Evolutionary conservation across 2,797 vertebrate genomes (phyloP), one percentile per base, ranked within the genome.

Genomic region (Dryobates pubescens): DNA sequence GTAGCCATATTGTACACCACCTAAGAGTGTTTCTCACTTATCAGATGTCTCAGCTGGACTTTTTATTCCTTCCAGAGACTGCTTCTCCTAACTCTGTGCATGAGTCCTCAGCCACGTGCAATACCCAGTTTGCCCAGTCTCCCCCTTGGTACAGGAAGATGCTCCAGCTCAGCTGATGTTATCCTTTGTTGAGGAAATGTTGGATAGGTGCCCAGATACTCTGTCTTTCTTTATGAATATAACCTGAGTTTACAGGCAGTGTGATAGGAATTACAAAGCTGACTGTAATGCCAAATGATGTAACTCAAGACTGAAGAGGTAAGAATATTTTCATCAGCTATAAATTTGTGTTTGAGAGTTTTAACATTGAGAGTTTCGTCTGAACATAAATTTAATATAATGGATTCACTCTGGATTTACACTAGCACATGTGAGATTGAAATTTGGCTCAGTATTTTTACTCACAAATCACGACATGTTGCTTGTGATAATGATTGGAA

Each of bases 221-320:
- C 71, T 89, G 83, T 89, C 29, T 84, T 93, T 68, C 16, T 71
- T 77, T 61, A 71, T 34, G 61, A 84, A 73, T 92, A 82, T 62
- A 88, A 93, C 67, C 54, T 79, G 41, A 70, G 54, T 51, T 95
- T 75, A 45, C 26, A 82, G 47, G 32, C 45, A 77, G 36, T 68
- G 64, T 71, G 71, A 79, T 62, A 82, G n/a, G 68, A 92, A 79
- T 82, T 81, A 93, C 80, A 95, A 90, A 93, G 58, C 17, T 76
- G 54, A 90, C 32, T 74, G 41, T 77, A 82, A 88, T 38, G 58
- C 62, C 72, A 84, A 92, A 92, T 83, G n/a, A 6, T 79, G 71
- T 79, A 74, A 68, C 86, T 74, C 54, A 38, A 84, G 86, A 95
- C 83, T 86, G 69, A 93, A 94, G 72, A 91, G 69, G 94, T 96